phyloP scores from a whole-genome alignment of 2,113 vertebrate genomes.

The Zingel zingel region DNA sequence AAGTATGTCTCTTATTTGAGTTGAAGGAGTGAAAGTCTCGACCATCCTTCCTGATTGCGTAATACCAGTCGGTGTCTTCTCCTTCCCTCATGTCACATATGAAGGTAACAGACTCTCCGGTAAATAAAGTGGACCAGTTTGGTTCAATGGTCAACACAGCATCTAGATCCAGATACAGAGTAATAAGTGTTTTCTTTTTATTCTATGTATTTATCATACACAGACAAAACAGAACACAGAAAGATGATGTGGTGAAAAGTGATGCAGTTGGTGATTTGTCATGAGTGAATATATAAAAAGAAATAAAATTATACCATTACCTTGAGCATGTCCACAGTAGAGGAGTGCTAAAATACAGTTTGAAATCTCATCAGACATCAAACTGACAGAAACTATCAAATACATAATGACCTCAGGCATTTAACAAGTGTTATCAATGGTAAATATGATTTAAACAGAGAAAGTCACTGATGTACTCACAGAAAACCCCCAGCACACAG shows the following conservation, averaged over 20 bases:
- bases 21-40: accelerated
- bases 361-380: not conserved
- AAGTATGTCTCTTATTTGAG: accelerated
- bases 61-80: not conserved
- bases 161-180: not conserved
- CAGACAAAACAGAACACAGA: not conserved
- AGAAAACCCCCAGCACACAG: not conserved
- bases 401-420: too few species aligned
- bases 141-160: conserved; percentile 1
- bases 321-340: conserved; percentile 16
- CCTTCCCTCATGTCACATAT: not conserved
- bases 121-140: conserved; percentile 9
- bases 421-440: not conserved
- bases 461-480: conserved; percentile 8
- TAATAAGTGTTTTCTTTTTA: not conserved
- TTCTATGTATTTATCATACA: not conserved
- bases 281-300: too few species aligned
- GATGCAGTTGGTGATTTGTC: not conserved
- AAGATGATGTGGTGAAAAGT: not conserved
- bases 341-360: not conserved
- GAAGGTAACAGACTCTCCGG: conserved; percentile 1
- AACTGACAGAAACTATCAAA: not conserved
- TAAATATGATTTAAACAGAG: not conserved
- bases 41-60: accelerated
- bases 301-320: not conserved